Base-by-base conservation (phyloP, 2,888 invertebrate genomes). In the Drosophila macrospina region DNA sequence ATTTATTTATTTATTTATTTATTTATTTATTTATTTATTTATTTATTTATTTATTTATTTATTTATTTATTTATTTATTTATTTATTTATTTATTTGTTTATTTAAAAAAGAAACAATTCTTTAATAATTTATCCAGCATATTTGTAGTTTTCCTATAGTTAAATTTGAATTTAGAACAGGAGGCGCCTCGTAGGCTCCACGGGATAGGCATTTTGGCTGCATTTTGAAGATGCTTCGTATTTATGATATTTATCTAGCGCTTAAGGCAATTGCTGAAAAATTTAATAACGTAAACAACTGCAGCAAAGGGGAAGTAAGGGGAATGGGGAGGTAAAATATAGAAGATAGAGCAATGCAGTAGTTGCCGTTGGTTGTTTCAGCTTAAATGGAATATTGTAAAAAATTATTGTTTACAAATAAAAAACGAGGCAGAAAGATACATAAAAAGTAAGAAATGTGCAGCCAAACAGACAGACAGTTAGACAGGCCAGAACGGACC, bases 341-440 rank as follows among this genome's bases (percentile, higher is more conserved):
- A 30, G 26, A 51, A 26, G 24, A 39, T 26, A 26, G n/a, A 44
- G 26, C 44, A 13, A 26, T 13, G 44, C 30, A 16, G 20, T 45
- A 42, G 60, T 63, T 72, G 63, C 55, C 20, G 20, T 20, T 20
- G 20, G 50, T 64, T 74, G 63, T 47, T 60, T 20, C 44, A 64
- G 55, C 50, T 64, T 42, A 48, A 70, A 61, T 60, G 52, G 54
- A 67, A 69, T 74, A 80, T 64, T 68, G 74, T 67, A 69, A 64
- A 72, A 80, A 76, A 71, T 74, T 77, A 84, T 84, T 86, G 84
- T 84, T 80, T 86, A 84, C 86, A 86, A 77, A 82, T 67, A 65
- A 69, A 76, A 84, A 55, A 63, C 45, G 66, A 66, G 56, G 52
- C 61, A 42, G 20, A 48, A 66, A 59, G 54, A 55, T 39, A 69